Conservation (phyloP, 1,140 invertebrate species). For the Rhizoglyphus robini region DNA sequence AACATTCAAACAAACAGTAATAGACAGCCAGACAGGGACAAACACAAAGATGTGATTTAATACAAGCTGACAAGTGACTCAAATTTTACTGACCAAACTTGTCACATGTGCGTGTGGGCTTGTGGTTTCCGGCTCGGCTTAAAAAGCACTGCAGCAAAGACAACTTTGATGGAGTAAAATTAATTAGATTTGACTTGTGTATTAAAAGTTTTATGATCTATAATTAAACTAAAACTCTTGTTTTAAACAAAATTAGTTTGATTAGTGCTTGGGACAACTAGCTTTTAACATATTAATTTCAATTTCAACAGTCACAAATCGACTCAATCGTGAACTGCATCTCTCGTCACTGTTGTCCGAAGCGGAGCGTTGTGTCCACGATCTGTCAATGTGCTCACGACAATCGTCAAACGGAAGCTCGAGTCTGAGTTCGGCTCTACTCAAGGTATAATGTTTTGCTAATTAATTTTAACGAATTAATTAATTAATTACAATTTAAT, state of each 20-base stretch:
- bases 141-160: no score
- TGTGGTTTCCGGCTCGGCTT: no score
- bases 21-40: no score
- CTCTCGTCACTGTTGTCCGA: constrained; percentile 59
- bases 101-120: no score
- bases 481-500: not conserved
- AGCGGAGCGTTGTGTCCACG: constrained; percentile 46
- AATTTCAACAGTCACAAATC: constrained; percentile 30
- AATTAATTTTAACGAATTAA: constrained; percentile 22
- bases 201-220: no score
- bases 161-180: no score
- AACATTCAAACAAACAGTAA: no score
- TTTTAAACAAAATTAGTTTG: constrained; percentile 1
- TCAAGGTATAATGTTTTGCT: constrained; percentile 22
- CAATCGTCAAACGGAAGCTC: constrained; percentile 28
- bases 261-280: not conserved
- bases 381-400: constrained; percentile 29
- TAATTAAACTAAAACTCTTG: constrained; percentile 54
- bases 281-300: constrained; percentile 21
- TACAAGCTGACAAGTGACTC: no score
- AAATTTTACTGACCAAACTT: no score
- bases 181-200: no score
- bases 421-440: constrained; percentile 22
- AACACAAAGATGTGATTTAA: no score
- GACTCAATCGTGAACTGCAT: constrained; percentile 29